phyloP scores from a whole-genome alignment of 2,797 vertebrate species.

The Brachyrhaphis roseni region DNA sequence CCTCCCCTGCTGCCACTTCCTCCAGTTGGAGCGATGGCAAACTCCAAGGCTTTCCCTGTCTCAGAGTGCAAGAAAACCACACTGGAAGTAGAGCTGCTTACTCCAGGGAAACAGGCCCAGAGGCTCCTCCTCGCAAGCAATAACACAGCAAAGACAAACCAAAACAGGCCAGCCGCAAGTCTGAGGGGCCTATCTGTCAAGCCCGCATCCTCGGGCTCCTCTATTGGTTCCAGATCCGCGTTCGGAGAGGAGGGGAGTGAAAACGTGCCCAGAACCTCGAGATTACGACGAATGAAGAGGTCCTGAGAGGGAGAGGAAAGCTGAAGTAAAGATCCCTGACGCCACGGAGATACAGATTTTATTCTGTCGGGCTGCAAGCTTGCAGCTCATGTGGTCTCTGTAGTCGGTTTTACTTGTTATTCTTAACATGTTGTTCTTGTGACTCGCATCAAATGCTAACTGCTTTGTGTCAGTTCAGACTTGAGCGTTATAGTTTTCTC shows the following conservation, averaged over 20 bases:
- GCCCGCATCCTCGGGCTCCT: constrained; percentile 70
- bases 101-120: constrained; percentile 81
- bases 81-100: constrained; percentile 82
- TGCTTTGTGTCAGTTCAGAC: constrained; percentile 67
- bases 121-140: constrained; percentile 76
- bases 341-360: constrained; percentile 72
- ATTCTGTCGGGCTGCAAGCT: constrained; percentile 66
- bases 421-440: constrained; percentile 37
- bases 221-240: constrained; percentile 76
- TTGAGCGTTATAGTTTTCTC: constrained; percentile 58
- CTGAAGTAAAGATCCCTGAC: constrained; percentile 72
- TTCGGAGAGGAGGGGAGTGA: constrained; percentile 71
- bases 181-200: constrained; percentile 80
- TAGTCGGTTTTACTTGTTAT: constrained; percentile 49
- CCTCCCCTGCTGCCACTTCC: constrained; percentile 64
- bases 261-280: constrained; percentile 81
- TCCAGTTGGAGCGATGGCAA: constrained; percentile 58
- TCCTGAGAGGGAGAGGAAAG: constrained; percentile 64
- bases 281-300: constrained; percentile 82
- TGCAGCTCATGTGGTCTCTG: constrained; percentile 55
- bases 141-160: constrained; percentile 80
- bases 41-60: constrained; percentile 76
- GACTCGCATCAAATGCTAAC: constrained; percentile 44
- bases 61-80: constrained; percentile 73
- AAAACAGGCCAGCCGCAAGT: constrained; percentile 78